Base-by-base conservation (phyloP, 2,113 vertebrate genomes). In the Anoplopoma fimbria region DNA sequence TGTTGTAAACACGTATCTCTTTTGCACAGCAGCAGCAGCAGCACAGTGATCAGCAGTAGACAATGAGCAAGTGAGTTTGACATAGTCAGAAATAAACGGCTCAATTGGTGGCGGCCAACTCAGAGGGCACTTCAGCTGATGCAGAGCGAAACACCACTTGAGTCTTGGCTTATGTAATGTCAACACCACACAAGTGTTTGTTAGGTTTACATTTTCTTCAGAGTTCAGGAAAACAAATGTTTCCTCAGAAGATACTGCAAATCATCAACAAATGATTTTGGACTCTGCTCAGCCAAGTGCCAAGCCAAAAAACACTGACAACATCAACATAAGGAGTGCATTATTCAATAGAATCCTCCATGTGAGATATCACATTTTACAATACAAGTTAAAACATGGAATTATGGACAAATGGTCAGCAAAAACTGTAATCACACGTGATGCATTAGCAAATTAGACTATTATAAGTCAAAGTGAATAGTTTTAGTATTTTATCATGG, bases 81-180 rank as follows among this genome's bases (percentile, higher is more conserved):
- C 89, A 87, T n/a, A n/a, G n/a, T 85, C 79, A 79, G 62, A 83
- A 91, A 89, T 88, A 73, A 87, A 78, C 77, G 34, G 82, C 77
- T 84, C 81, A 79, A 23, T 58, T 61, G 40, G 70, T 74, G 45
- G 45, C 10, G 27, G 61, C 49, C 29, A 36, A 51, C 33, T 88
- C 73, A 53, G 45, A 49, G 6, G 3, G 74, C 38, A 58, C 23
- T 0, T 42, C 34, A 64, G 67, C 77, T 25, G 13, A 57, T 67
- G 27, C 51, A 33, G 34, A 49, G 27, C 6, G 0, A 15, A 65
- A 51, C 40, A 1, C 34, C 15, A 45, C 45, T 69, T 14, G 42
- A 68, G 15, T 40, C 15, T 79, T 27, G 51, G 49, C 55, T 69
- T 27, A 68, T 58, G 58, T 55, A 45, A 60, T 61, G 51, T 58